Base-by-base conservation (phyloP, 2,797 vertebrate species). In the Neostethus bicornis region DNA sequence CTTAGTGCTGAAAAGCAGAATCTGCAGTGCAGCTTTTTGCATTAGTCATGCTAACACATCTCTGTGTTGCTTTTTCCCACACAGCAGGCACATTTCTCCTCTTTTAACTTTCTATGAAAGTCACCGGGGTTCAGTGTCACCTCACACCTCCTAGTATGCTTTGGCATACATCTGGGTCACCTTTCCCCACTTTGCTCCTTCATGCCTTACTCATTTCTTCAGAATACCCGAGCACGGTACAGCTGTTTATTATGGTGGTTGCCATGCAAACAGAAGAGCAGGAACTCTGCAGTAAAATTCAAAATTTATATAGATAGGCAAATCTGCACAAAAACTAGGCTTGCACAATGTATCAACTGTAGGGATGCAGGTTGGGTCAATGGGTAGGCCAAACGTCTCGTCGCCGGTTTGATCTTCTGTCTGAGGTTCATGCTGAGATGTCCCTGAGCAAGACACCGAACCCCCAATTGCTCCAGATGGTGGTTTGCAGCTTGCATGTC, bases 241-340 rank as follows among this genome's bases (percentile, higher is more conserved):
- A 66, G 43, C 61, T 68, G 44, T 37, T 58, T 76, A 79, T 86
- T 85, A 67, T 82, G 63, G n/a, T 8, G 19, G 79, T 80, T 82
- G 68, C 72, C 65, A 71, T 83, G 73, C 69, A 76, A 82, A 81
- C 75, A 77, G 57, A 66, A 62, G 53, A 24, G 44, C 11, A 21
- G 70, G 72, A 57, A 77, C 75, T 25, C 66, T 28, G 58, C 11
- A 35, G 47, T 35, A 57, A 45, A 39, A 29, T 80, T 65, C 61
- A 80, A 74, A 70, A 63, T 54, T 85, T 46, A 79, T 61, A 61
- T 54, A 47, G 24, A 43, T 23, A 44, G 38, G 58, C 29, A 61
- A 38, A 61, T 52, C 28, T 54, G 54, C 45, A 32, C 43, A 75
- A 66, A 37, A n/a, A n/a, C n/a, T n/a, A n/a, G n/a, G n/a, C n/a